A percentile compares a stretch with the other conserved stretches of the same genome.
Conservation (phyloP, 1,140 invertebrate species). For the Nasonia vitripennis region DNA sequence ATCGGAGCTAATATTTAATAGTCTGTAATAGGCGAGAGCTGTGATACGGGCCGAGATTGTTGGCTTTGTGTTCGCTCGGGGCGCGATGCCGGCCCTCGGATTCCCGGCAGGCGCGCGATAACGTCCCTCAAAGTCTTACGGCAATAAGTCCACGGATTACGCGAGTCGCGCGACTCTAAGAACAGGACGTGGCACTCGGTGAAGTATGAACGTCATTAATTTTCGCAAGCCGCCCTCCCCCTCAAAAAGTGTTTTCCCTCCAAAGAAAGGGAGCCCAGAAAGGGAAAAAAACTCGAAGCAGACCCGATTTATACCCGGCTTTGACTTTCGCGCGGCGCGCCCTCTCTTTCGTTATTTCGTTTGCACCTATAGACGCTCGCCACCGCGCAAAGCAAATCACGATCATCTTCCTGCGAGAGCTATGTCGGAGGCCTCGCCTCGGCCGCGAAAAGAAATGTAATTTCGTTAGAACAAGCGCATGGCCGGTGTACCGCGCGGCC, state of each 20-base stretch:
- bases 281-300: conserved; percentile 41
- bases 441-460: conserved; percentile 12
- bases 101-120: conserved; percentile 7
- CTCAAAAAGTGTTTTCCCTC: conserved; percentile 44
- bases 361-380: neutral
- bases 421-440: neutral
- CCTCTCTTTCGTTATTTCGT: conserved; percentile 4
- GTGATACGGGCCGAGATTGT: neutral
- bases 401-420: neutral
- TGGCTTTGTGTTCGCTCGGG: neutral
- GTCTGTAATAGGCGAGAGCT: neutral
- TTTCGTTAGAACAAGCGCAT: conserved; percentile 17
- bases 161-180: conserved; percentile 52
- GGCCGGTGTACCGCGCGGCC: too few relatives aligned
- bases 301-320: conserved; percentile 47
- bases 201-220: conserved; percentile 67
- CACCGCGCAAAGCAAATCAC: neutral
- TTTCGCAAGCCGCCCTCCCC: conserved; percentile 56
- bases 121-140: conserved; percentile 53
- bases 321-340: neutral
- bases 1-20: neutral
- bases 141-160: conserved; percentile 66
- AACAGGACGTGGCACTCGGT: conserved; percentile 50
- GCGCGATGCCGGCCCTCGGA: neutral
- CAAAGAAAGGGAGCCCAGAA: neutral